Evolutionary conservation across 2,113 vertebrate species (phyloP).

Genomic region (Hydropotes inermis): DNA sequence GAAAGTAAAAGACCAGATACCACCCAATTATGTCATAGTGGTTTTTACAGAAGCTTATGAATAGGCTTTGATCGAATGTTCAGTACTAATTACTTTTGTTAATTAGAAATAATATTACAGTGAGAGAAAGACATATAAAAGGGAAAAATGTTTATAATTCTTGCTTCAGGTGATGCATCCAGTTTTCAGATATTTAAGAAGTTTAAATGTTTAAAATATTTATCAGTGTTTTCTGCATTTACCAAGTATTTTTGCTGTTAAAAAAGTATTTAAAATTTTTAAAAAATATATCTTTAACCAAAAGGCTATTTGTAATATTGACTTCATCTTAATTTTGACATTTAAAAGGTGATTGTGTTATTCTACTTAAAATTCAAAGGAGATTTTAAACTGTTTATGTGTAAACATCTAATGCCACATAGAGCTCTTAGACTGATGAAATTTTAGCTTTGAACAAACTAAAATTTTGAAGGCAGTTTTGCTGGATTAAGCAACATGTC

Average conservation of each 20-base stretch:
- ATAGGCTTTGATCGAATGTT: not conserved
- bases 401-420: not conserved
- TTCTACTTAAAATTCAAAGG: not conserved
- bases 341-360: not conserved
- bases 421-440: not conserved
- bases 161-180: not conserved
- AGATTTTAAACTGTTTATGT: not conserved
- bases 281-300: not conserved
- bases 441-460: not conserved
- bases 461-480: not conserved
- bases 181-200: not conserved
- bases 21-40: not conserved
- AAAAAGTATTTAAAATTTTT: not conserved
- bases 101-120: not conserved
- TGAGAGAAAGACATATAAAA: not conserved
- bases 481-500: not conserved
- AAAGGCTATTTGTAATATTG: not conserved
- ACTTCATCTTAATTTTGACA: not conserved
- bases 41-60: not conserved
- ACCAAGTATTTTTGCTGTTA: not conserved
- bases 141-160: not conserved
- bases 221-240: not conserved
- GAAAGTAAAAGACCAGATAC: not conserved
- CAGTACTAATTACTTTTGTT: slow-evolving; percentile 12
- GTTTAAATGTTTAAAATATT: not conserved